These are phyloP conservation scores for Hestina assimilis DNA, from an alignment of 1,140 invertebrate genomes.

Conservation along the genomic window DNA sequence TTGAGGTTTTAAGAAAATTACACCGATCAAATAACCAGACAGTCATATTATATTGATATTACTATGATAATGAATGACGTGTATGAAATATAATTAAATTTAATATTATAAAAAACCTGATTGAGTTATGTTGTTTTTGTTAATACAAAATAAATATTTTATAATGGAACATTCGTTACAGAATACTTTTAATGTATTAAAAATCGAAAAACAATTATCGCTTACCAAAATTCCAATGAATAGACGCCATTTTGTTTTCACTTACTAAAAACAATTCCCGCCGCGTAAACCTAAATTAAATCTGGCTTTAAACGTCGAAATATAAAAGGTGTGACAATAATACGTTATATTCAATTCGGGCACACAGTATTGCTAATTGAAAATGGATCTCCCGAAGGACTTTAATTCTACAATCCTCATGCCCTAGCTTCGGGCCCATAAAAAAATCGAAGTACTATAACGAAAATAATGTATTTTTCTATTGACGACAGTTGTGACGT, in stretches of 20 bases:
- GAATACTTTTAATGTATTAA: neutral
- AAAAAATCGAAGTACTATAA: too few species aligned
- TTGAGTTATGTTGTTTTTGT: too few species aligned
- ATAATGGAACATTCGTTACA: too few species aligned
- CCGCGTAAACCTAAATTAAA: constrained; percentile 1
- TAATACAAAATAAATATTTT: too few species aligned
- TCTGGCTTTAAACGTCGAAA: constrained; percentile 33
- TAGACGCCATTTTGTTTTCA: neutral
- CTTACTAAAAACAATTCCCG: neutral
- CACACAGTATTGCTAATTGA: constrained; percentile 45
- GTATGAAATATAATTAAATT: too few species aligned
- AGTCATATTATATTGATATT: too few species aligned
- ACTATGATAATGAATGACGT: too few species aligned
- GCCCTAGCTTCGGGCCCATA: constrained; percentile 18
- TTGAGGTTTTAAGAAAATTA: too few species aligned
- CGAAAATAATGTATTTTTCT: too few species aligned
- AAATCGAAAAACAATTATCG: neutral
- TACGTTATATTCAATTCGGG: constrained; percentile 40
- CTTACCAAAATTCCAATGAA: neutral
- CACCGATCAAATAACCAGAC: too few species aligned
- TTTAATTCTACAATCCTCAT: constrained; percentile 60
- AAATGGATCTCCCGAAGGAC: constrained; percentile 40
- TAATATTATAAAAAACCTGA: too few species aligned
- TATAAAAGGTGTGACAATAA: constrained; percentile 36
- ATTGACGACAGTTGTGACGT: too few species aligned